Base-by-base conservation (phyloP, 1,140 invertebrate genomes). In the Drosophila murphyi region DNA sequence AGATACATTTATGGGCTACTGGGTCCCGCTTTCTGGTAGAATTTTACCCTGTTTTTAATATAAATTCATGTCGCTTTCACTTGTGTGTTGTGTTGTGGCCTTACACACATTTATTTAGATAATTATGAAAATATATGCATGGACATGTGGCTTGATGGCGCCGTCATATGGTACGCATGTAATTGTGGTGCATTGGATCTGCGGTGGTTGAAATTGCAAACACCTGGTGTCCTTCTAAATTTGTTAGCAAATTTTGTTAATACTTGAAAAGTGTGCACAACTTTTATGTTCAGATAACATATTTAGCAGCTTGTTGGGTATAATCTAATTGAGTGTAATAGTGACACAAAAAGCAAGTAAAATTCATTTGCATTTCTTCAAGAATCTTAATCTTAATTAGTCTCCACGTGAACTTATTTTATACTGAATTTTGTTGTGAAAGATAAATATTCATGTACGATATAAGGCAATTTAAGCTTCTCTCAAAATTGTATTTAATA, bases 81-180 rank as follows among this genome's bases (percentile, higher is more conserved):
- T 77, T 63, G 51, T 62, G 51, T 71, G 54, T 63, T 45, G 35
- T 64, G 39, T 62, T 74, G 61, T 76, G 69, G 78, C 73, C 78
- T 73, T 63, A 63, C 75, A 82, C 75, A 82, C 80, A 82, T 82
- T 82, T 82, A 82, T 82, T 82, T 82, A 78, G 80, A 82, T 82
- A 82, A 82, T 82, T 82, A 82, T 82, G 79, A 82, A 82, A 78
- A 82, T 82, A 82, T 78, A 82, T 81, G 78, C 72, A 77, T 55
- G 48, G 39, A 62, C 54, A 43, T 73, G 70, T 47, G 62, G 45
- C 59, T 67, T 48, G 52, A 45, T 70, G 69, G 48, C 68, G 71
- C 48, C 60, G 32, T 70, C 60, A 75, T 69, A 20, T 72, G 62
- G 70, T 69, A 76, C 76, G 61, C 72, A 54, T 43, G 5, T 5